Evolutionary conservation across 2,888 invertebrate species (phyloP).

Genomic region (Thecocarcelia acutangulata): DNA sequence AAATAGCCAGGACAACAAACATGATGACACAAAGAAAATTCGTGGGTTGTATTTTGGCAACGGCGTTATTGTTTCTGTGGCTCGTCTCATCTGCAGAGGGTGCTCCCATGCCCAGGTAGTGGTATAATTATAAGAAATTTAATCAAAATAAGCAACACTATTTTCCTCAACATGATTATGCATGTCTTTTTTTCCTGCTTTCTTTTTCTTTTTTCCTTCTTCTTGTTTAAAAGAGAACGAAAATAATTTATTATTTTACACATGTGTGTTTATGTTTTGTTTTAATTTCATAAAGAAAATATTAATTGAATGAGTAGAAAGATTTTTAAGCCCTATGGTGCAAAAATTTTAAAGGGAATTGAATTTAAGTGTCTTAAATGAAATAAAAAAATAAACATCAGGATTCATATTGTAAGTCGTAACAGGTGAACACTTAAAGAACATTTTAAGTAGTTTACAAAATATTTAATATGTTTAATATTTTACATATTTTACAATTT

Average conservation of each 20-base stretch:
- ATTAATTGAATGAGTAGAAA: slow-evolving; percentile 10
- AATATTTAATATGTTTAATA: too few species aligned
- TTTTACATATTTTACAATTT: too few species aligned
- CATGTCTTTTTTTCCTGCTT: background rate
- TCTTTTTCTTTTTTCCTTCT: background rate
- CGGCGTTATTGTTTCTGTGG: slow-evolving; percentile 76
- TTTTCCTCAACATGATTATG: background rate
- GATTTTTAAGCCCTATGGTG: background rate
- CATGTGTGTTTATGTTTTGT: background rate
- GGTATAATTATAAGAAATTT: slow-evolving; percentile 74
- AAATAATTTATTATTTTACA: slow-evolving; percentile 30
- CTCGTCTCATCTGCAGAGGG: slow-evolving; percentile 78
- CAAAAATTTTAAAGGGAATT: too few species aligned
- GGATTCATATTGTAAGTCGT: too few species aligned
- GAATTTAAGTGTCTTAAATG: too few species aligned
- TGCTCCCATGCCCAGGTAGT: slow-evolving; percentile 81
- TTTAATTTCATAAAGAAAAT: slow-evolving; percentile 24
- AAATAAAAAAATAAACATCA: too few species aligned
- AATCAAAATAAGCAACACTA: slow-evolving; percentile 51
- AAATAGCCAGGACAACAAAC: slow-evolving; percentile 19
- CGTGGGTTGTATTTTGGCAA: slow-evolving; percentile 75
- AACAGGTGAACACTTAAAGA: too few species aligned
- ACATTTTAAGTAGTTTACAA: too few species aligned
- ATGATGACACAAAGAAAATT: slow-evolving; percentile 72
- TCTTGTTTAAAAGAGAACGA: background rate